Conservation (phyloP, 2,888 invertebrate genomes). For the Melitaea athalia region DNA sequence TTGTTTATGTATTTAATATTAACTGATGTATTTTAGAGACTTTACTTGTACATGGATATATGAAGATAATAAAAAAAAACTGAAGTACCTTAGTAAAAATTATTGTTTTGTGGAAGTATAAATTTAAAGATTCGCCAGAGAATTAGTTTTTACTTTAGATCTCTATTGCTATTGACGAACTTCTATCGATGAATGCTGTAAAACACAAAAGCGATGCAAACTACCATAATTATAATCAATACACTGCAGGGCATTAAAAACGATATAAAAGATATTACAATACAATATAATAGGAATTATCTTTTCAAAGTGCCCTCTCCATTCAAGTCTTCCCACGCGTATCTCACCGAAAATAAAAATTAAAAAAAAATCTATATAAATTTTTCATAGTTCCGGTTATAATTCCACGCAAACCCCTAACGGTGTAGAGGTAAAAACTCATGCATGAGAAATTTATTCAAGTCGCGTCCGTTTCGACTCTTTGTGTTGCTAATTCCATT, state of each 20-base stretch:
- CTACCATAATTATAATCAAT: no score
- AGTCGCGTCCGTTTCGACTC: conserved; percentile 52
- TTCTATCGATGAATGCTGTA: no score
- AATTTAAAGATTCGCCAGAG: no score
- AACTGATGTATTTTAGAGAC: no score
- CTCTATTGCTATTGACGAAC: no score
- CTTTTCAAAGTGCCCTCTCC: background rate
- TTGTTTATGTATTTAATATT: background rate
- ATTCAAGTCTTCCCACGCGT: conserved; percentile 13
- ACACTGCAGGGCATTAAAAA: no score
- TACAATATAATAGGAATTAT: background rate
- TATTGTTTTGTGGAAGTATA: no score
- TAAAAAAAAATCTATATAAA: conserved; percentile 29
- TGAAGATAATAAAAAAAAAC: no score
- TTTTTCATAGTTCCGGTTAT: conserved; percentile 35
- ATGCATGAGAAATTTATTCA: conserved; percentile 63
- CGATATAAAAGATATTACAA: background rate
- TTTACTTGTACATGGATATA: no score
- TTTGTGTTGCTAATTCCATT: conserved; percentile 71
- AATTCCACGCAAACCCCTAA: conserved; percentile 35
- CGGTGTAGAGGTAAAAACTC: conserved; percentile 53
- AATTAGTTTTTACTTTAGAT: no score
- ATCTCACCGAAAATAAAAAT: background rate
- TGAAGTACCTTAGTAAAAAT: no score
- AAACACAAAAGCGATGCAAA: no score